A percentile compares a stretch with the other conserved stretches of the same genome.
Evolutionary conservation across 2,888 invertebrate species (phyloP).

Genomic region (Drepanosiphum platanoidis): DNA sequence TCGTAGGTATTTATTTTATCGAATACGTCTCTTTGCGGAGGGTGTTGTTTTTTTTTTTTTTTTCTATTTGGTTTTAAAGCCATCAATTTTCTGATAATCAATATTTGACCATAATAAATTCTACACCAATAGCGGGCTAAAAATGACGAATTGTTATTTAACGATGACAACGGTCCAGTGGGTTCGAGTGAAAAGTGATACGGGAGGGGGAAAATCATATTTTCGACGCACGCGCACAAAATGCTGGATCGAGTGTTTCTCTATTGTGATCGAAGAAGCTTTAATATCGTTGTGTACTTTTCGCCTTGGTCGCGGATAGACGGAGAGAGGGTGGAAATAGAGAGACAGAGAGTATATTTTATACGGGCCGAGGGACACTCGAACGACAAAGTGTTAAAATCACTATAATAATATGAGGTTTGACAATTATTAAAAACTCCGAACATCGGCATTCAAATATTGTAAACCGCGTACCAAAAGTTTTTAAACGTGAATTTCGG

Average conservation of each 20-base stretch:
- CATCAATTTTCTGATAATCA: conserved; percentile 51
- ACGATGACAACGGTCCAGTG: conserved; percentile 55
- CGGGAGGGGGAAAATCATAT: conserved; percentile 33
- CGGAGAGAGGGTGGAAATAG: neutral
- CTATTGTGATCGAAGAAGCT: conserved; percentile 39
- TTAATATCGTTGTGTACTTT: conserved; percentile 51
- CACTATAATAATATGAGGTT: conserved; percentile 11
- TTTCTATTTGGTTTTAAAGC: neutral
- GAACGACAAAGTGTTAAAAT: conserved; percentile 38
- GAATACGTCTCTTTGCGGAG: neutral
- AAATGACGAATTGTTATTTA: conserved; percentile 58
- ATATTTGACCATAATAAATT: conserved; percentile 55
- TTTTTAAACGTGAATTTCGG: neutral
- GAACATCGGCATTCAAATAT: too few relatives aligned
- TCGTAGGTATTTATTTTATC: conserved; percentile 1
- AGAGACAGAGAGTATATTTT: conserved; percentile 11
- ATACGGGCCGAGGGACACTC: conserved; percentile 23
- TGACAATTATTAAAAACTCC: conserved; percentile 27
- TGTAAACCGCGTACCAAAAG: too few relatives aligned
- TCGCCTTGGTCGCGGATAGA: neutral
- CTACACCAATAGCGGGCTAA: conserved; percentile 34
- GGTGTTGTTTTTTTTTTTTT: neutral
- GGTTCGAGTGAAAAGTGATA: conserved; percentile 44
- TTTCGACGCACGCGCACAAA: neutral
- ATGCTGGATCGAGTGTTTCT: conserved; percentile 30